Base-by-base conservation (phyloP, 2,113 vertebrate genomes). In the Ursus arctos region DNA sequence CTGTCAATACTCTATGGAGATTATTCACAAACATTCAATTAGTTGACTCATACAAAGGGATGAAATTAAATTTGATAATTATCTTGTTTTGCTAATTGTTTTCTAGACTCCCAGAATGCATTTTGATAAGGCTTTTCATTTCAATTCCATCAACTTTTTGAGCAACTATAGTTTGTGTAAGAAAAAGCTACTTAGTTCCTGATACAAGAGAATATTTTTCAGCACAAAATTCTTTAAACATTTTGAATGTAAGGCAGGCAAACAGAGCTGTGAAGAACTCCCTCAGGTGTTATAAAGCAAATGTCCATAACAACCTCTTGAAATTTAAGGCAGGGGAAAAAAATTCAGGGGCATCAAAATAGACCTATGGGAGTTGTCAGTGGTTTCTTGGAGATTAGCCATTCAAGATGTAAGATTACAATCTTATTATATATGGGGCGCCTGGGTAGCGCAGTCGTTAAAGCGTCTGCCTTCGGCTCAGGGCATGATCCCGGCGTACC, bases 61-160 rank as follows among this genome's bases (percentile, higher is more conserved):
- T 76, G 9, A 63, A 74, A 97, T 93, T 81, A 88, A 92, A 57
- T 59, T 88, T 88, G 74, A 40, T 22, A 95, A 90, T 80, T 92
- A 85, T 40, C 43, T 86, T 81, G 5, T 63, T 97, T 88, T 94
- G 53, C 8, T 88, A 95, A 89, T 43, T 93, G 19, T 71, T 9
- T 1, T 97, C 71, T 13, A 82, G 36, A 59, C 0, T 82, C 2
- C 4, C 79, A 16, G 40, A 36, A 24, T 22, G 5, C 19, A 59
- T 93, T 95, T 88, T 22, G 47, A 76, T 93, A 88, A 91, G 36
- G 0, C 0, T 94, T 98, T 96, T 91, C 13, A 11, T 76, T 69
- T 90, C 13, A 40, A 8, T 76, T 51, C 19, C 81, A 59, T 15
- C 6, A 86, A 26, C 4, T 82, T 63, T 88, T 61, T 47, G 13